phyloP scores from a whole-genome alignment of 1,140 invertebrate species.

The Matsumurasca onukii region DNA sequence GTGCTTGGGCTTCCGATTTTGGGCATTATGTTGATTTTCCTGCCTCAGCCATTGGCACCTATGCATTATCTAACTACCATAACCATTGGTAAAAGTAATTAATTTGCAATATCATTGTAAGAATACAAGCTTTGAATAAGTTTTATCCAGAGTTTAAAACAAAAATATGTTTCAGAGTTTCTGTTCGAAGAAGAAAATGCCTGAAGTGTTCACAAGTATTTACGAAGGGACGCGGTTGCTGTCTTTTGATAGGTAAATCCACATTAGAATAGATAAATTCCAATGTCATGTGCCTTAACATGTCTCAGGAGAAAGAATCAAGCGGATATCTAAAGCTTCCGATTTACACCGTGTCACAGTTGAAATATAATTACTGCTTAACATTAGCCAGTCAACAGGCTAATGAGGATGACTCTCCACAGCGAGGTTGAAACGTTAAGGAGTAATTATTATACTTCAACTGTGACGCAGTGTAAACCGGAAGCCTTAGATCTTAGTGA shows the following conservation, averaged over 20 bases:
- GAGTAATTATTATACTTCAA: too few species aligned
- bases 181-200: conserved; percentile 21
- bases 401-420: not conserved
- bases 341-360: too few species aligned
- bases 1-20: not conserved
- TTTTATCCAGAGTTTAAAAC: not conserved
- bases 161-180: conserved; percentile 4
- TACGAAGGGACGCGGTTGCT: conserved; percentile 4
- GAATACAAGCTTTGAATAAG: not conserved
- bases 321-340: too few species aligned
- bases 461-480: too few species aligned
- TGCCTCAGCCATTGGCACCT: not conserved
- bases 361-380: too few species aligned
- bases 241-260: conserved; percentile 11
- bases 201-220: not conserved
- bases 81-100: not conserved
- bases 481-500: too few species aligned
- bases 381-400: not conserved
- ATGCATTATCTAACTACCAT: too few species aligned
- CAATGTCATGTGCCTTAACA: not conserved
- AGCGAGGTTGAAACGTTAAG: not conserved
- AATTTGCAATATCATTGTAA: not conserved
- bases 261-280: not conserved
- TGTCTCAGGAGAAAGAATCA: not conserved
- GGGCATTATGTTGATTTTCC: not conserved